A percentile compares a stretch with the other conserved stretches of the same genome.
phyloP scores from a whole-genome alignment of 1,140 invertebrate genomes.

The Bathynomus jamesi region DNA sequence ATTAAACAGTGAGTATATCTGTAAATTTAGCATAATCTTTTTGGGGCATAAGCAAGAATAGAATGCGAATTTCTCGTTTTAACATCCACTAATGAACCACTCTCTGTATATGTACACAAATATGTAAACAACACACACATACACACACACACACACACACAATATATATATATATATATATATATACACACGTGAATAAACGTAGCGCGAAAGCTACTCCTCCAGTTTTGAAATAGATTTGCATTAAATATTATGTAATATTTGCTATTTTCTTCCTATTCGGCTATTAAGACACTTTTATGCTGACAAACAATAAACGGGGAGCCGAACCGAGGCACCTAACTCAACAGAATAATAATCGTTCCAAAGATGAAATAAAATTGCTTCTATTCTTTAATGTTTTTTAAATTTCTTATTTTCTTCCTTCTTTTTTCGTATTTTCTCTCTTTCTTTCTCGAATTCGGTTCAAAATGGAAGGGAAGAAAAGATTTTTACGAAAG shows the following conservation, averaged over 20 bases:
- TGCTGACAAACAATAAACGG: too few relatives aligned
- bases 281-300: neutral
- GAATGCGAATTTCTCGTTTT: too few relatives aligned
- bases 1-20: too few relatives aligned
- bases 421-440: neutral
- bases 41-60: too few relatives aligned
- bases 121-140: neutral
- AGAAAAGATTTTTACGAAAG: neutral
- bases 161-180: neutral
- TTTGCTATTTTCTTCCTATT: neutral
- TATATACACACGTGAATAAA: neutral
- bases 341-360: neutral
- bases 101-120: neutral
- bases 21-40: too few relatives aligned
- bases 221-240: neutral
- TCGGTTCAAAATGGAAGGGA: neutral
- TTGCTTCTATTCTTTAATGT: neutral
- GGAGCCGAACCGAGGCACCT: neutral
- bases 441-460: neutral
- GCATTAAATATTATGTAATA: neutral
- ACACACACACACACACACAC: neutral
- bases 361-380: neutral
- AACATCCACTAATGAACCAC: too few relatives aligned
- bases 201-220: too few relatives aligned
- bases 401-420: neutral